Evolutionary conservation across 35 echinoderm and acorn worm species (phyloP).

Genomic region (Apostichopus japonicus): DNA sequence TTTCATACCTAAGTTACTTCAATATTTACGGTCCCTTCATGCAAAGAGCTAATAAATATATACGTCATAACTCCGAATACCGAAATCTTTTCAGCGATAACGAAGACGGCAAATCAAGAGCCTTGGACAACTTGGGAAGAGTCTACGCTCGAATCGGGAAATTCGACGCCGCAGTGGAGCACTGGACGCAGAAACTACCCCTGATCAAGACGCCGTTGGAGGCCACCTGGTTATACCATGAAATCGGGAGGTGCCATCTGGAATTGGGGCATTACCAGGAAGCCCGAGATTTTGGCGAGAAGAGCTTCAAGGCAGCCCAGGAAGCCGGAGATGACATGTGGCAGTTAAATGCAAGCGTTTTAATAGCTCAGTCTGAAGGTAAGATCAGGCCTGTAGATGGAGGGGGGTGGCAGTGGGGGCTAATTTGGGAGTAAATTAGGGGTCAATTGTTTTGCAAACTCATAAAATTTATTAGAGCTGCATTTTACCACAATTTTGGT

Average conservation of each 20-base stretch:
- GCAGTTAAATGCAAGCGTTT: slow-evolving; percentile 97
- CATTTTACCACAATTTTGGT: too few species aligned
- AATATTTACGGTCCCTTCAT: not conserved
- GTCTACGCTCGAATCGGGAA: slow-evolving; percentile 94
- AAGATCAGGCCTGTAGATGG: not conserved
- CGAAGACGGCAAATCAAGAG: slow-evolving; percentile 89
- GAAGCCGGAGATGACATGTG: slow-evolving; percentile 94
- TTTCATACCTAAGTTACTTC: not conserved
- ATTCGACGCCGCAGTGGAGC: slow-evolving; percentile 75
- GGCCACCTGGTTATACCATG: slow-evolving; percentile 94
- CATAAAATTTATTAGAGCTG: too few species aligned
- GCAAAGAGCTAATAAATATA: not conserved
- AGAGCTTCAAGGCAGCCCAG: slow-evolving; percentile 89
- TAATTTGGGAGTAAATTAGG: too few species aligned
- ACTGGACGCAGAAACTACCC: slow-evolving; percentile 91
- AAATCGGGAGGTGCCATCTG: slow-evolving; percentile 93
- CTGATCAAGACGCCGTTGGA: slow-evolving; percentile 86
- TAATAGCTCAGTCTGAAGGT: slow-evolving; percentile 98
- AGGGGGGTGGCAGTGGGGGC: too few species aligned
- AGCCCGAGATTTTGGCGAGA: slow-evolving; percentile 87
- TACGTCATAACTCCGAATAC: not conserved
- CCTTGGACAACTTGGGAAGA: slow-evolving; percentile 88
- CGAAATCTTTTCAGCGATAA: slow-evolving; percentile 58
- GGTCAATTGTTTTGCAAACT: too few species aligned
- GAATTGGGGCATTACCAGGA: slow-evolving; percentile 81